Evolutionary conservation across 2,888 invertebrate genomes (phyloP).

Genomic region (Mantis religiosa): DNA sequence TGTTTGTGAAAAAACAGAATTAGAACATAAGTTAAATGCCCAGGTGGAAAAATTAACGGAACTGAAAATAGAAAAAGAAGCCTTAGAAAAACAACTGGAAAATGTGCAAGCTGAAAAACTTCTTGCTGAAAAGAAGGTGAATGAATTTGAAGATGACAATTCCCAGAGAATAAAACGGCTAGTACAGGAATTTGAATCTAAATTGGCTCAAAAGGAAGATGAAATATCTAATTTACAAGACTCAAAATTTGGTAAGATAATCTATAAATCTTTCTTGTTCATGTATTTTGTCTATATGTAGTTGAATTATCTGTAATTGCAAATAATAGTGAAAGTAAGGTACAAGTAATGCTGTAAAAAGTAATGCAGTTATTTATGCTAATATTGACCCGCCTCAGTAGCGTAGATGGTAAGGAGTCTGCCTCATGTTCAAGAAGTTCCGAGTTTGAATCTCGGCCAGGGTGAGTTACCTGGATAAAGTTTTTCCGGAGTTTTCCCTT

Average conservation of each 20-base stretch:
- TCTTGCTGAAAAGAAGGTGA: slow-evolving; percentile 8
- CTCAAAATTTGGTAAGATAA: slow-evolving; percentile 7
- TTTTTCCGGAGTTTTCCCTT: too few relatives aligned
- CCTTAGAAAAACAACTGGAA: not conserved
- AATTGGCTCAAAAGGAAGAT: slow-evolving; percentile 28
- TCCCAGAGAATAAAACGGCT: slow-evolving; percentile 20
- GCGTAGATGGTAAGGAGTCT: too few relatives aligned
- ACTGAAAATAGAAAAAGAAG: slow-evolving; percentile 20
- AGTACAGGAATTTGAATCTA: slow-evolving; percentile 24
- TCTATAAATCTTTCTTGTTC: too few relatives aligned
- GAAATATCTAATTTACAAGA: slow-evolving; percentile 21
- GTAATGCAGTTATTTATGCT: too few relatives aligned
- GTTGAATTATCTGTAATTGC: too few relatives aligned
- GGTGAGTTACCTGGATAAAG: too few relatives aligned
- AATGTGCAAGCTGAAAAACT: not conserved
- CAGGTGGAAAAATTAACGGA: not conserved
- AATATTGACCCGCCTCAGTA: too few relatives aligned
- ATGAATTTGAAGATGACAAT: slow-evolving; percentile 18
- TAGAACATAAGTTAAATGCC: not conserved
- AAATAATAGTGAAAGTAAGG: too few relatives aligned
- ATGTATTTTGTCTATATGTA: too few relatives aligned
- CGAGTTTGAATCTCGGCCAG: too few relatives aligned
- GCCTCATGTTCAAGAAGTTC: too few relatives aligned
- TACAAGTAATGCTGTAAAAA: too few relatives aligned
- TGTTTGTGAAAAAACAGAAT: not conserved